phyloP scores from a whole-genome alignment of 2,113 vertebrate genomes.

The Aspiorhynchus laticeps region DNA sequence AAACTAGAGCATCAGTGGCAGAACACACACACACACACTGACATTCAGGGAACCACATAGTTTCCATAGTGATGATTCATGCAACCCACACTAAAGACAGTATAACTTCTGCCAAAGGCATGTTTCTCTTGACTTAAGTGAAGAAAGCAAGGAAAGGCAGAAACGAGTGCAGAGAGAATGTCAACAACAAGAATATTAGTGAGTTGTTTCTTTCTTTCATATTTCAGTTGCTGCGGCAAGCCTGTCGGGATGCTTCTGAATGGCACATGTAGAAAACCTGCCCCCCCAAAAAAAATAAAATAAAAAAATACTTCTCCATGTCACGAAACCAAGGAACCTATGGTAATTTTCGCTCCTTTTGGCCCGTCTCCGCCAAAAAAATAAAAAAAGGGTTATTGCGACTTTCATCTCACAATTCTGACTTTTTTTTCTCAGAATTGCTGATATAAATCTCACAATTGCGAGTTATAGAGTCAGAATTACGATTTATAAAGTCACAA shows the following conservation, averaged over 20 bases:
- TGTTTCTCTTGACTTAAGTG: slow-evolving; percentile 29
- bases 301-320: not conserved
- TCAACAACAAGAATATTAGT: not conserved
- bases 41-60: slow-evolving; percentile 44
- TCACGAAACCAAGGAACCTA: not conserved
- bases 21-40: not conserved
- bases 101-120: slow-evolving; percentile 38
- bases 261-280: no score
- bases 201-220: slow-evolving; percentile 20
- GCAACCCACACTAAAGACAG: slow-evolving; percentile 30
- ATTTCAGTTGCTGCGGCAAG: not conserved
- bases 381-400: no score
- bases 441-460: not conserved
- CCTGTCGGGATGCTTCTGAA: not conserved
- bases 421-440: no score
- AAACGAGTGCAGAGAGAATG: not conserved
- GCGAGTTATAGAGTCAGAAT: no score
- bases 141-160: not conserved
- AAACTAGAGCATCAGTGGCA: slow-evolving; percentile 43
- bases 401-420: no score
- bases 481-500: no score
- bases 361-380: no score
- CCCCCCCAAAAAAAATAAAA: no score
- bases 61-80: slow-evolving; percentile 58
- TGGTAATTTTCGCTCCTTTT: no score